Evolutionary conservation across 1,140 invertebrate species (phyloP), one percentile per base, ranked within the genome.

Genomic region (Pentalonia nigronervosa): DNA sequence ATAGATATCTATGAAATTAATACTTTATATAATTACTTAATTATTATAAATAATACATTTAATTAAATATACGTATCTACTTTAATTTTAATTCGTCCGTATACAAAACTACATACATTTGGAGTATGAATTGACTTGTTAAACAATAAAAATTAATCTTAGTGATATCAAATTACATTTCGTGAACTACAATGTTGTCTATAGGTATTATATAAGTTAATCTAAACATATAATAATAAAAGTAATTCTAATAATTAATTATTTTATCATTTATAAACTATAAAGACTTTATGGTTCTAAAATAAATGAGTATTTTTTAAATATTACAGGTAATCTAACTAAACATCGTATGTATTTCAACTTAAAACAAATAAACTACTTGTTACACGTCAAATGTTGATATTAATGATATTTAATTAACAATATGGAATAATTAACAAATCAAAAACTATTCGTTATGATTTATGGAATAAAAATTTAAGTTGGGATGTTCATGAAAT

Each of bases 391-490:
- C 4, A 84, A 36, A 9, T 83, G 21, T 83, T 36, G 21, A 0
- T 83, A 36, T 83, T 83, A 36, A 20, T 36, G 21, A 83, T 83
- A 83, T 83, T 83, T 67, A 67, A 17, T 67, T n/a, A 67, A 17
- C 17, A 47, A 30, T 47, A 17, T 47, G 23, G 41, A 47, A 86
- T 86, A 47, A 45, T 47, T 47, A 14, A 86, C 41, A 47, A 36
- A 50, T n/a, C 7, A 50, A 87, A 17, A 87, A 48, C n/a, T 20
- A 48, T 87, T 36, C 30, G 41, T 48, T 34, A 48, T 89, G 34
- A 56, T 25, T 89, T 17, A n/a, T 89, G 88, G 48, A 90, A 90
- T 90, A 90, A 17, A 67, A 90, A n/a, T 45, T 25, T 25, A 60
- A 41, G 8, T 23, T 90, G 53, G 53, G 53, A 90, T 60, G 53